Conservation (phyloP, 1,140 invertebrate species). For the Amphibalanus amphitrite region DNA sequence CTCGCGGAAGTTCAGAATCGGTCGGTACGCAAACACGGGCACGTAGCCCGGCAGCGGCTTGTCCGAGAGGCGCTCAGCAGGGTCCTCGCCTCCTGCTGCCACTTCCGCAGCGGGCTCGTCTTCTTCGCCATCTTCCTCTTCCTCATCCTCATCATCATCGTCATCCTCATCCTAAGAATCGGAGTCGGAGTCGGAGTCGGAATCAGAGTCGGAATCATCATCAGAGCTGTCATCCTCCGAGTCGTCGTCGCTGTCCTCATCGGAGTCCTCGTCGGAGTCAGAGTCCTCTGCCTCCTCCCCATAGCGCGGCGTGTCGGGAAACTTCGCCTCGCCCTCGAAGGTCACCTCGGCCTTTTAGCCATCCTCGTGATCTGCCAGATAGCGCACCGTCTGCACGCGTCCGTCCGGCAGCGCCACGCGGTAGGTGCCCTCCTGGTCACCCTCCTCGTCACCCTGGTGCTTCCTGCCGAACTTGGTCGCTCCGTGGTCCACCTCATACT, state of each 20-base stretch:
- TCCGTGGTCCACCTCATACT: slow-evolving; percentile 20
- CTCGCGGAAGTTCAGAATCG: neutral
- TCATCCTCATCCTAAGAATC: neutral
- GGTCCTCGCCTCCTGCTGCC: neutral
- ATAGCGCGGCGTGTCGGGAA: slow-evolving; percentile 8
- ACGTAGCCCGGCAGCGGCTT: neutral
- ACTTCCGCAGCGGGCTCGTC: neutral
- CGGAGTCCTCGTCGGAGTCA: neutral
- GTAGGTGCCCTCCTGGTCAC: slow-evolving; percentile 20
- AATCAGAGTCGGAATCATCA: neutral
- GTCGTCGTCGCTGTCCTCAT: neutral
- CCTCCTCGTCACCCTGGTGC: slow-evolving; percentile 20
- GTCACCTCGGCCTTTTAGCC: slow-evolving; percentile 20
- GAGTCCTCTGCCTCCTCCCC: neutral
- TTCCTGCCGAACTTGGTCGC: slow-evolving; percentile 19
- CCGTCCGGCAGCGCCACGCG: slow-evolving; percentile 21
- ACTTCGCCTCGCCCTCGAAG: slow-evolving; percentile 18
- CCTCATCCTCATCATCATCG: neutral
- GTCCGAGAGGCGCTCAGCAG: neutral
- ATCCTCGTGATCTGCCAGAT: slow-evolving; percentile 20
- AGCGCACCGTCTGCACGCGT: slow-evolving; percentile 21
- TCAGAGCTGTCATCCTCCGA: neutral
- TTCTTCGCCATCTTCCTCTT: neutral
- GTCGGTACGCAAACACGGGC: neutral
- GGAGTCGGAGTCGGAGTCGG: neutral